Percentiles rank a stretch among this genome's conserved stretches.
These are phyloP conservation scores for Dolichomitus sp. DNA, from an alignment of 2,888 invertebrate species.

Conservation along the genomic window DNA sequence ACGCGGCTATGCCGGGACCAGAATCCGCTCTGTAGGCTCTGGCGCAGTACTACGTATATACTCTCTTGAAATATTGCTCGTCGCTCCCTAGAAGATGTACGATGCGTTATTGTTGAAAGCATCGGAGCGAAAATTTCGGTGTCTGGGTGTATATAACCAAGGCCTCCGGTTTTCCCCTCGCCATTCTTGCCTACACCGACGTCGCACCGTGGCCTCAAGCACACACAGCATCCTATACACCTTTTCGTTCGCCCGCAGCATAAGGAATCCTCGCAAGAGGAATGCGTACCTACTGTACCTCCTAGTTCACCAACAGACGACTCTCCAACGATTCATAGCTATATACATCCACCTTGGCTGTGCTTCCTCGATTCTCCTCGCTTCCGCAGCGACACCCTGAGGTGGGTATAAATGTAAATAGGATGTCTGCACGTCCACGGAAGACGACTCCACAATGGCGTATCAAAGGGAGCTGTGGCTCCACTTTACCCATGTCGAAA, in stretches of 20 bases:
- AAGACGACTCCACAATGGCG: constrained; percentile 79
- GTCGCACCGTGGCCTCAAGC: constrained; percentile 50
- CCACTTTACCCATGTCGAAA: constrained; percentile 63
- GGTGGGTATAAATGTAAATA: constrained; percentile 83
- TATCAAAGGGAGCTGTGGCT: constrained; percentile 77
- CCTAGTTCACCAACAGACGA: constrained; percentile 40
- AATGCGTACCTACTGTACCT: constrained; percentile 42
- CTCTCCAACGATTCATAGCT: constrained; percentile 30
- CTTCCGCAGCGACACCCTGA: constrained; percentile 74
- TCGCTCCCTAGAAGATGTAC: constrained; percentile 83
- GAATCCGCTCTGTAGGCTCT: constrained; percentile 60
- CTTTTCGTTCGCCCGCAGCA: constrained; percentile 29
- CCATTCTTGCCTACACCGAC: constrained; percentile 71
- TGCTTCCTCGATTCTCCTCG: constrained; percentile 59
- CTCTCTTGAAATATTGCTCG: constrained; percentile 84
- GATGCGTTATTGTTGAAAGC: constrained; percentile 85
- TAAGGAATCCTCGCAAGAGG: constrained; percentile 38
- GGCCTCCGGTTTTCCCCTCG: constrained; percentile 61
- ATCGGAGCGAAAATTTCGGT: constrained; percentile 84
- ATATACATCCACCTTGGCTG: constrained; percentile 20
- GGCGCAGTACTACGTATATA: constrained; percentile 67
- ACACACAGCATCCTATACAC: constrained; percentile 45
- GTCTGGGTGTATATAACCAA: constrained; percentile 77
- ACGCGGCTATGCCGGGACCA: constrained; percentile 50
- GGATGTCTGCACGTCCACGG: constrained; percentile 80